These are phyloP conservation scores for Magallana angulata DNA, from an alignment of 1,140 invertebrate genomes.

Conservation along the genomic window DNA sequence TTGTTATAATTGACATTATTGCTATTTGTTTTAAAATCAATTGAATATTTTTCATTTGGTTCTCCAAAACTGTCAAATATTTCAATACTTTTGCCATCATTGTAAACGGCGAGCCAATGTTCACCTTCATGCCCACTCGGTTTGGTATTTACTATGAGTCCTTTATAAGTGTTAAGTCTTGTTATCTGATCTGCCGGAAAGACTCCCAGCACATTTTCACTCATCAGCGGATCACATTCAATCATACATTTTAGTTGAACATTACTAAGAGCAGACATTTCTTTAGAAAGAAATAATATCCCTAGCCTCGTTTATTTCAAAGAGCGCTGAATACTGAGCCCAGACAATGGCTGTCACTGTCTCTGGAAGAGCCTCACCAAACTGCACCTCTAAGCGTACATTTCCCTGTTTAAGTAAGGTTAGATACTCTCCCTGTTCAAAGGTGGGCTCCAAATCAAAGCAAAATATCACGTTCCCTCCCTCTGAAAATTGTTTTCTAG, in stretches of 20 bases:
- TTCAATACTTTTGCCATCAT: constrained; percentile 26
- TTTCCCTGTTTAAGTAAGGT: constrained; percentile 54
- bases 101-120: constrained; percentile 55
- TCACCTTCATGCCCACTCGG: constrained; percentile 15
- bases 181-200: constrained; percentile 45
- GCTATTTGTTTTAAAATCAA: constrained; percentile 27
- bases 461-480: constrained; percentile 22
- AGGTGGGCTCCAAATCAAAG: constrained; percentile 53
- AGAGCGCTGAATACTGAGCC: constrained; percentile 51
- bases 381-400: constrained; percentile 52
- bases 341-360: constrained; percentile 48
- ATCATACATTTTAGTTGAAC: constrained; percentile 52
- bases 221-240: constrained; percentile 54
- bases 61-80: constrained; percentile 55
- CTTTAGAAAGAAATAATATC: constrained; percentile 36
- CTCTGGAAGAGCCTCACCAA: constrained; percentile 42
- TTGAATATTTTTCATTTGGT: constrained; percentile 13
- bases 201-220: constrained; percentile 7
- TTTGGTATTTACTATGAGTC: constrained; percentile 50
- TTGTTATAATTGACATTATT: neutral
- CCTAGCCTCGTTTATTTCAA: constrained; percentile 54
- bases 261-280: constrained; percentile 21
- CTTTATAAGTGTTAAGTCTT: neutral
- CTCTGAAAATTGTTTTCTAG: constrained; percentile 38
- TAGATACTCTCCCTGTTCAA: constrained; percentile 47